A percentile compares a stretch with the other conserved stretches of the same genome.
Conservation (phyloP, 1,140 invertebrate species). For the Bombus huntii region DNA sequence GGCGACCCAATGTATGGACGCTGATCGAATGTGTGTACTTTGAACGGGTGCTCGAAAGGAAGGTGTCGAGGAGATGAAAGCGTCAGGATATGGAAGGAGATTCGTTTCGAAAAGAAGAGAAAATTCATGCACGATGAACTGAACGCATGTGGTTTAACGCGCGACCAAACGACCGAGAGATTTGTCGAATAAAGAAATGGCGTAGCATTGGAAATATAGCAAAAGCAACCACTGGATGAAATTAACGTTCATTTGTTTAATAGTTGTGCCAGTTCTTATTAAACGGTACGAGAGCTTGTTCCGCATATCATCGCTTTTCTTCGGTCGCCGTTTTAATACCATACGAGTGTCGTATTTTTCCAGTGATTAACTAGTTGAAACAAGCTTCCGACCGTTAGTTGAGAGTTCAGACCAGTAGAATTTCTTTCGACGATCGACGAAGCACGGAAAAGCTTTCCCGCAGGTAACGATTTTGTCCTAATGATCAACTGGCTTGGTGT, state of each 20-base stretch:
- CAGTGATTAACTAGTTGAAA: constrained; percentile 9
- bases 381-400: not conserved
- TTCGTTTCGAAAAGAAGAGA: not conserved
- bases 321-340: constrained; percentile 1
- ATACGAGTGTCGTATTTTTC: constrained; percentile 13
- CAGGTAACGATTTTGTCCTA: not conserved
- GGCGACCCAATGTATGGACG: not conserved
- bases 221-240: not conserved
- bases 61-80: not conserved
- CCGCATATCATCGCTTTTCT: not conserved
- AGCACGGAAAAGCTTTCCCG: no score
- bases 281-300: not conserved
- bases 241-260: constrained; percentile 34
- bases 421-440: not conserved
- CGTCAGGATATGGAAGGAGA: no score
- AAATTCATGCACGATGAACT: no score
- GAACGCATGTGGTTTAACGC: not conserved
- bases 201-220: not conserved
- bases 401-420: not conserved
- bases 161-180: not conserved
- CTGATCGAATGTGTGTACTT: constrained; percentile 2
- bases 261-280: constrained; percentile 22
- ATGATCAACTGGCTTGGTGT: not conserved
- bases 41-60: not conserved
- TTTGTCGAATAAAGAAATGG: not conserved